A percentile compares a stretch with the other conserved stretches of the same genome.
These are phyloP conservation scores for Distichodus sexfasciatus DNA, from an alignment of 2,797 vertebrate species.

Conservation along the genomic window DNA sequence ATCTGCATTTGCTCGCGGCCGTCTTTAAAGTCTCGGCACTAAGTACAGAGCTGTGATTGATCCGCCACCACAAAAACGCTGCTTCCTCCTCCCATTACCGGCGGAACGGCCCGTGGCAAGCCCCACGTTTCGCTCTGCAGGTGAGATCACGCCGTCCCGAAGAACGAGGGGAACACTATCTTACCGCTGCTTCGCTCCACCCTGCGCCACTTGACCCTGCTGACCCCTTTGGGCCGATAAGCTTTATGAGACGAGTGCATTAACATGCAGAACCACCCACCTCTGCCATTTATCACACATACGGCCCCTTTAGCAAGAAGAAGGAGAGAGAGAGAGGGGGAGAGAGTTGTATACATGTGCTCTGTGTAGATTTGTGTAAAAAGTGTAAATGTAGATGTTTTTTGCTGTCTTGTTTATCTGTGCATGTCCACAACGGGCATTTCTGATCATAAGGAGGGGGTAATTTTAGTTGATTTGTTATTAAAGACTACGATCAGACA, in stretches of 20 bases:
- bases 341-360: not conserved
- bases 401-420: constrained; percentile 26
- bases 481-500: not conserved
- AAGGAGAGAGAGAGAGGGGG: not conserved
- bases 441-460: not conserved
- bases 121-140: constrained; percentile 31
- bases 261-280: constrained; percentile 55
- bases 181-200: constrained; percentile 44
- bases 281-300: constrained; percentile 49
- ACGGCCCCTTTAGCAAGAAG: constrained; percentile 32
- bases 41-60: constrained; percentile 40
- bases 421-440: not conserved
- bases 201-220: constrained; percentile 45
- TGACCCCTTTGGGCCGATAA: constrained; percentile 48
- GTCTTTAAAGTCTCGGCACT: constrained; percentile 33
- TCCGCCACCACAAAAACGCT: constrained; percentile 17
- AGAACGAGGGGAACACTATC: constrained; percentile 42
- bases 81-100: constrained; percentile 27
- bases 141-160: constrained; percentile 35
- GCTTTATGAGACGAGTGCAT: constrained; percentile 57
- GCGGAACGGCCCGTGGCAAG: constrained; percentile 13
- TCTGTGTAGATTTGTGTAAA: constrained; percentile 22
- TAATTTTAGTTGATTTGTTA: constrained; percentile 7
- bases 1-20: constrained; percentile 31
- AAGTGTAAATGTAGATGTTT: constrained; percentile 79